Evolutionary conservation across 2,888 invertebrate genomes (phyloP).

Genomic region (Caenorhabditis doughertyi): DNA sequence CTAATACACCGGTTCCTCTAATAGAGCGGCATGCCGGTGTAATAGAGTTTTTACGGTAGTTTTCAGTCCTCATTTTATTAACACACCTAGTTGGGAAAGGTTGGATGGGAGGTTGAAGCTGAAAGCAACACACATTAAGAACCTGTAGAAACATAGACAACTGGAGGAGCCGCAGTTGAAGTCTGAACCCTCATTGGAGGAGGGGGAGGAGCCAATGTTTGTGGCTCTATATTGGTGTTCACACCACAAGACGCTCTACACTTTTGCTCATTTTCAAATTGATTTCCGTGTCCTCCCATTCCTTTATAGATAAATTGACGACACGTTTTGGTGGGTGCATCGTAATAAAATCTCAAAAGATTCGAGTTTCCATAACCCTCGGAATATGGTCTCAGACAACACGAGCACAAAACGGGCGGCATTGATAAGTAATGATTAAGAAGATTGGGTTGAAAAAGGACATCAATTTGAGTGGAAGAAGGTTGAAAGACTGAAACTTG

Average conservation of each 20-base stretch:
- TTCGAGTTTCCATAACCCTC: constrained; percentile 75
- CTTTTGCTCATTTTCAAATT: constrained; percentile 76
- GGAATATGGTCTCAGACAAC: constrained; percentile 76
- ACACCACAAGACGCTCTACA: constrained; percentile 65
- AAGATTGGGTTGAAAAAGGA: constrained; percentile 62
- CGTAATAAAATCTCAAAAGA: constrained; percentile 77
- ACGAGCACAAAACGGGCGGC: constrained; percentile 59
- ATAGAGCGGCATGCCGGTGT: too few species aligned
- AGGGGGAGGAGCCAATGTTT: constrained; percentile 31
- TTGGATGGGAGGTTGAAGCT: constrained; percentile 2
- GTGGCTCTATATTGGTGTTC: neutral
- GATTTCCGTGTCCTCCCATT: constrained; percentile 74
- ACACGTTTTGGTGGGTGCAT: constrained; percentile 72
- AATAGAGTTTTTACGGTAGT: too few species aligned
- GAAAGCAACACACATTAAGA: constrained; percentile 16
- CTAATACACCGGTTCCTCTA: too few species aligned
- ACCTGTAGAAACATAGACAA: constrained; percentile 45
- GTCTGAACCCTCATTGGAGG: constrained; percentile 16
- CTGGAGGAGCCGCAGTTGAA: constrained; percentile 9
- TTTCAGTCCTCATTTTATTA: too few species aligned
- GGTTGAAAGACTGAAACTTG: constrained; percentile 54
- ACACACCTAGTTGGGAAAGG: neutral
- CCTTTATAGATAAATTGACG: constrained; percentile 77
- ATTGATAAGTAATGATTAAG: constrained; percentile 56
- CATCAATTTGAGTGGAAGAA: constrained; percentile 54